A percentile compares a stretch with the other conserved stretches of the same genome.
Evolutionary conservation across 2,113 vertebrate genomes (phyloP).

Genomic region (Pygoscelis adeliae): DNA sequence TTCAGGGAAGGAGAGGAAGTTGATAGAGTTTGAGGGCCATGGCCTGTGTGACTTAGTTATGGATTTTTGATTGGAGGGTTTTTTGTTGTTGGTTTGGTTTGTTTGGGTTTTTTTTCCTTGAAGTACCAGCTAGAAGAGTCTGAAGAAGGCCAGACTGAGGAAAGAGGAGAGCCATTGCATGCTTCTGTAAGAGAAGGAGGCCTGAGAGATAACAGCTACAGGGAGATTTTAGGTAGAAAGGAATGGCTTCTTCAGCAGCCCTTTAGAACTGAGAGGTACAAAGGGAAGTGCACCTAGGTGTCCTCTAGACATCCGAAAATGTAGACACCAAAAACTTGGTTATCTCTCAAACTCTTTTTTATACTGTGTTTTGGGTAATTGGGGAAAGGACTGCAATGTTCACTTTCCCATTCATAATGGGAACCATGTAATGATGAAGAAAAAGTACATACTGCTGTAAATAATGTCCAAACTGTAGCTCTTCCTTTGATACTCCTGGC

Average conservation of each 20-base stretch:
- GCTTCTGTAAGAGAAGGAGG: neutral
- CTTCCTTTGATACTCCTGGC: neutral
- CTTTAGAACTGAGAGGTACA: neutral
- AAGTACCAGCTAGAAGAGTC: neutral
- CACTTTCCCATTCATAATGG: neutral
- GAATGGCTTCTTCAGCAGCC: neutral
- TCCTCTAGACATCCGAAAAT: neutral
- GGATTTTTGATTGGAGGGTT: neutral
- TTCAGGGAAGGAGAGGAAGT: neutral
- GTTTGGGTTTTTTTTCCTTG: neutral
- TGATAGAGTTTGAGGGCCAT: neutral
- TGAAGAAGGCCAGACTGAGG: neutral
- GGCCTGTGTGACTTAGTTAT: neutral
- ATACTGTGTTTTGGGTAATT: neutral
- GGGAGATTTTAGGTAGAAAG: neutral
- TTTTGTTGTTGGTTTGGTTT: no score
- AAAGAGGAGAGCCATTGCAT: neutral
- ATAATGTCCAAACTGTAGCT: neutral
- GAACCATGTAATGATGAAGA: neutral
- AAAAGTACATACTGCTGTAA: neutral
- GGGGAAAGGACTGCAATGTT: neutral
- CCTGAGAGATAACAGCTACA: neutral
- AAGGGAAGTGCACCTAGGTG: neutral
- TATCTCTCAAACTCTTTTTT: neutral
- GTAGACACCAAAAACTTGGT: neutral